phyloP scores from a whole-genome alignment of 1,140 invertebrate genomes.

The Caerostris darwini region DNA sequence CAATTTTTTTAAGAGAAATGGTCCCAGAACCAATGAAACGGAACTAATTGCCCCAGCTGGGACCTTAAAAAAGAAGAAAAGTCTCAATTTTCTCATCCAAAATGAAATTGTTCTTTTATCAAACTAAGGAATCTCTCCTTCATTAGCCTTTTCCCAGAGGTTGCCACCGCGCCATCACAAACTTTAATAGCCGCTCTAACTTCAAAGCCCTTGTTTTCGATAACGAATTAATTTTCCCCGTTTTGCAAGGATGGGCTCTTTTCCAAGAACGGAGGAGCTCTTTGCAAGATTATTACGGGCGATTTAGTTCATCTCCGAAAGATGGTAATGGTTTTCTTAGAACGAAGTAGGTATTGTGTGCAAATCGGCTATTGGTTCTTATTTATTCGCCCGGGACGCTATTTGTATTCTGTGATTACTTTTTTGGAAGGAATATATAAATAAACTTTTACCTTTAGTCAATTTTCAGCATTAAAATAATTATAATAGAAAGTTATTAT shows the following conservation, averaged over 20 bases:
- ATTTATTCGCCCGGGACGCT: neutral
- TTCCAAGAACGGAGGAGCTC: neutral
- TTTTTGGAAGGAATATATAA: too few species aligned
- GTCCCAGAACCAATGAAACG: neutral
- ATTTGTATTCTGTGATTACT: too few species aligned
- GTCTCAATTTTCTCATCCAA: slow-evolving; percentile 36
- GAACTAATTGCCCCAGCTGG: slow-evolving; percentile 14
- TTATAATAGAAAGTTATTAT: too few species aligned
- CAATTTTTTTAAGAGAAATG: too few species aligned
- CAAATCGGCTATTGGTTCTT: neutral
- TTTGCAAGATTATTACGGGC: neutral
- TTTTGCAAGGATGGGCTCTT: neutral
- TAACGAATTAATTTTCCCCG: slow-evolving; percentile 35
- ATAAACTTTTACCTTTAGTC: too few species aligned
- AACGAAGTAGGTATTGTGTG: neutral
- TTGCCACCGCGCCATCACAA: neutral
- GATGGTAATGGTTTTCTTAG: neutral
- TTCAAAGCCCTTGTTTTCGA: slow-evolving; percentile 16
- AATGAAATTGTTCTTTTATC: slow-evolving; percentile 48
- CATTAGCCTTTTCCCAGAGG: slow-evolving; percentile 9
- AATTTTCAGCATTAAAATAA: too few species aligned
- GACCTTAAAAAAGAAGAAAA: neutral
- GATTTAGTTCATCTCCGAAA: neutral
- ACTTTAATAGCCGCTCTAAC: slow-evolving; percentile 2
- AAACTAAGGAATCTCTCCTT: neutral